Base-by-base conservation (phyloP, 2,797 vertebrate genomes). In the Peromyscus nudipes region DNA sequence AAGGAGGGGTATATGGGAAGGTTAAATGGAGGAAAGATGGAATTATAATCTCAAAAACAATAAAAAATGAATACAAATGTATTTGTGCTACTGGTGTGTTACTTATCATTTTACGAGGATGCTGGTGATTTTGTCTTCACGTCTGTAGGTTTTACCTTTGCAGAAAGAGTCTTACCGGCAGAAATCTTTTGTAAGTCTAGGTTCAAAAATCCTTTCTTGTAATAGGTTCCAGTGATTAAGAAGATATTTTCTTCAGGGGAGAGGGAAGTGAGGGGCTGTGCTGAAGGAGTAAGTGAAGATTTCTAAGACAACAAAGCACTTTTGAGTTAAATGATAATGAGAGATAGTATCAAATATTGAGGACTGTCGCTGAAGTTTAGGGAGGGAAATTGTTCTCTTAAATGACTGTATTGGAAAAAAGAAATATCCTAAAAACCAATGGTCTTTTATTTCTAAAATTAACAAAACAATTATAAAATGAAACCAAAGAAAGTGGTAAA, bases 301-400 rank as follows among this genome's bases (percentile, higher is more conserved):
- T 80, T n/a, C 52, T 80, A 52, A 80, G 57, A 16, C 2, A 64
- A n/a, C 21, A 84, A 92, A 88, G 55, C 31, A 62, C 37, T 52
- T 92, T 85, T 65, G 52, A 92, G 37, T 27, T 52, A 85, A 84
- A 88, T 43, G 16, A 86, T 87, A 86, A 95, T 64, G 34, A 95
- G 85, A 67, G 3, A 34, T 14, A n/a, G 52, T n/a, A 87, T 75
- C 49, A 84, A 8, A 79, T 77, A 29, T 65, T 81, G n/a, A 95
- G 4, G 49, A 21, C 27, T 95, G 27, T 10, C 71, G 21, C n/a
- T 77, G 52, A 69, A 83, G 8, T 65, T 82, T 40, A 64, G 52
- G 14, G 37, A 85, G 31, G 4, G 27, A 76, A 75, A 13, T 43
- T 57, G 49, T 27, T 76, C 43, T 43, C 49, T 83, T 73, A 87